A percentile compares a stretch with the other conserved stretches of the same genome.
phyloP scores from a whole-genome alignment of 53 echinoderm and acorn worm genomes.

The Holothuria scabra region DNA sequence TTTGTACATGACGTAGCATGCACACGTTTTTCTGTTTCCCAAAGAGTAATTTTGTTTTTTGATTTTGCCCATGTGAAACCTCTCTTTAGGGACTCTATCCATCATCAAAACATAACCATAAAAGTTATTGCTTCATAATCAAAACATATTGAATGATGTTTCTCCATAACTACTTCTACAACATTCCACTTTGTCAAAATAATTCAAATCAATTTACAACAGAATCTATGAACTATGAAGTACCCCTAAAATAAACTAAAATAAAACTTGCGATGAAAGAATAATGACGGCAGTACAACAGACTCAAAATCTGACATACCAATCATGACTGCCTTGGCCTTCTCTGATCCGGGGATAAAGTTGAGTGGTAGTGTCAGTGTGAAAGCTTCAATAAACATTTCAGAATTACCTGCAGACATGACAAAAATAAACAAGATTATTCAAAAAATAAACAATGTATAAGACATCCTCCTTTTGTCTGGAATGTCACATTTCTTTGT shows the following conservation, averaged over 20 bases:
- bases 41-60: no score
- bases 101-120: no score
- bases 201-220: not conserved
- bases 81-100: no score
- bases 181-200: not conserved
- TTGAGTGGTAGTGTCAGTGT: slow-evolving; percentile 82
- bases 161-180: not conserved
- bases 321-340: slow-evolving; percentile 63
- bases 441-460: not conserved
- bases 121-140: not conserved
- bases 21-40: no score
- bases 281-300: not conserved
- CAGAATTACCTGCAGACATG: slow-evolving; percentile 57
- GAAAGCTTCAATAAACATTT: slow-evolving; percentile 79
- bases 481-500: no score
- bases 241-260: no score
- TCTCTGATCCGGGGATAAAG: slow-evolving; percentile 89
- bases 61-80: no score
- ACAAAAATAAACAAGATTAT: not conserved
- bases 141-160: not conserved
- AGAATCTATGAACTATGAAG: not conserved
- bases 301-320: slow-evolving; percentile 35
- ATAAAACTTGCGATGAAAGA: not conserved
- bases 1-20: no score
- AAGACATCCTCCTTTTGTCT: not conserved